A percentile compares a stretch with the other conserved stretches of the same genome.
Conservation (phyloP, 1,140 invertebrate genomes). For the Zaprionus africanus region DNA sequence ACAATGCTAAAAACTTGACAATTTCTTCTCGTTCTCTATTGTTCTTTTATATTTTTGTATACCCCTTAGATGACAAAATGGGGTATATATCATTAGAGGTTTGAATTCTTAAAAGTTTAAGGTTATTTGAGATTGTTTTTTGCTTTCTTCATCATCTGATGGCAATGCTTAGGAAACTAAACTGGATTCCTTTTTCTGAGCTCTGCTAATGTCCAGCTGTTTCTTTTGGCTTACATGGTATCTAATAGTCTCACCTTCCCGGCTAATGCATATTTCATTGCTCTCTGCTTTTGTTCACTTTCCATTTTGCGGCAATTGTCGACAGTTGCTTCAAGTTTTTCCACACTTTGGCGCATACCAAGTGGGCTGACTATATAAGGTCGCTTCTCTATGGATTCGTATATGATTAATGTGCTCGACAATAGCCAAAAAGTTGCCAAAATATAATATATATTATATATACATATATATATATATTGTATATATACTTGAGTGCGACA, state of each 20-base stretch:
- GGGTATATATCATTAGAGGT: background rate
- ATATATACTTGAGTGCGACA: conserved; percentile 34
- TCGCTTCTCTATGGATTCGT: conserved; percentile 33
- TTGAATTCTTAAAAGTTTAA: no score
- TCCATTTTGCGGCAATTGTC: conserved; percentile 20
- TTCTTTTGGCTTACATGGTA: background rate
- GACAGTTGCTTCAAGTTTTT: conserved; percentile 25
- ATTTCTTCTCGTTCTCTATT: conserved; percentile 18
- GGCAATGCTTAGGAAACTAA: no score
- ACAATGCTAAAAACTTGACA: conserved; percentile 40
- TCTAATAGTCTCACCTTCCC: background rate
- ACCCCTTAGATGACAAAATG: background rate
- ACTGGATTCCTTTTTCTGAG: no score
- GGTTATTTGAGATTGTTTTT: no score
- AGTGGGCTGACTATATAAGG: conserved; percentile 1
- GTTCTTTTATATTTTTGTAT: conserved; percentile 14
- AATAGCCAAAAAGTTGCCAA: conserved; percentile 48
- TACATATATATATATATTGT: background rate
- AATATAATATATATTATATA: background rate
- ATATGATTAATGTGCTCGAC: conserved; percentile 53
- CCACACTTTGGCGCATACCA: conserved; percentile 17
- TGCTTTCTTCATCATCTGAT: no score
- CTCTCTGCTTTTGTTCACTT: conserved; percentile 14
- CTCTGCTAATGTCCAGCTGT: no score
- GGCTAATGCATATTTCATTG: background rate